Evolutionary conservation across 1,140 invertebrate species (phyloP).

Genomic region (Lepidostoma basale): DNA sequence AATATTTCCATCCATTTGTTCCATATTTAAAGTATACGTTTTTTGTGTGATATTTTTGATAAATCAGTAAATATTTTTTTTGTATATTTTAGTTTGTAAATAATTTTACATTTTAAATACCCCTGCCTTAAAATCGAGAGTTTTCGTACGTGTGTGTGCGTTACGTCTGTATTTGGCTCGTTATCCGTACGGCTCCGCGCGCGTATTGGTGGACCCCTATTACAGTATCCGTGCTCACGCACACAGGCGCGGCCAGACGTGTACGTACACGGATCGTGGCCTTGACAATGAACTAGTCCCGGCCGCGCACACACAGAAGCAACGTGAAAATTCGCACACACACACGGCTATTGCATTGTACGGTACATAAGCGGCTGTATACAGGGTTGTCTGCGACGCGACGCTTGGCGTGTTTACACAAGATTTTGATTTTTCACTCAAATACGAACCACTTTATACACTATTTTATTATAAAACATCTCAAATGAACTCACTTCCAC

Average conservation of each 20-base stretch:
- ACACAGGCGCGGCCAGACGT: not conserved
- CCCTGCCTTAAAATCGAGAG: slow-evolving; percentile 42
- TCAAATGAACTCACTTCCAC: too few species aligned
- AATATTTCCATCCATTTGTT: too few species aligned
- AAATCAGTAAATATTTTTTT: too few species aligned
- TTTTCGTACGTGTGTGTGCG: slow-evolving; percentile 16
- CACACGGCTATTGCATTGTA: not conserved
- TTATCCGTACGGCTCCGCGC: not conserved
- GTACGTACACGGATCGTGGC: slow-evolving; percentile 25
- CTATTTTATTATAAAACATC: too few species aligned
- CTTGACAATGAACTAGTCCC: slow-evolving; percentile 44
- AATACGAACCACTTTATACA: too few species aligned
- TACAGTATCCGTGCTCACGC: not conserved
- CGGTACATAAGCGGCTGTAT: too few species aligned
- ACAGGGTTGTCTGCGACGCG: not conserved
- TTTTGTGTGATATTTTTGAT: too few species aligned
- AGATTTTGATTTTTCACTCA: too few species aligned
- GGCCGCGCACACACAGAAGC: not conserved
- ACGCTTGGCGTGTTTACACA: not conserved
- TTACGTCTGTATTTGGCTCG: not conserved
- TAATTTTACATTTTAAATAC: too few species aligned
- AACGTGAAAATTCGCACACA: not conserved
- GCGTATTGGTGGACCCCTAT: slow-evolving; percentile 2
- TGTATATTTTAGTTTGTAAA: too few species aligned
- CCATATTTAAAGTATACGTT: too few species aligned